Base-by-base conservation (phyloP, 1,140 invertebrate genomes). In the Drosophila rufa region DNA sequence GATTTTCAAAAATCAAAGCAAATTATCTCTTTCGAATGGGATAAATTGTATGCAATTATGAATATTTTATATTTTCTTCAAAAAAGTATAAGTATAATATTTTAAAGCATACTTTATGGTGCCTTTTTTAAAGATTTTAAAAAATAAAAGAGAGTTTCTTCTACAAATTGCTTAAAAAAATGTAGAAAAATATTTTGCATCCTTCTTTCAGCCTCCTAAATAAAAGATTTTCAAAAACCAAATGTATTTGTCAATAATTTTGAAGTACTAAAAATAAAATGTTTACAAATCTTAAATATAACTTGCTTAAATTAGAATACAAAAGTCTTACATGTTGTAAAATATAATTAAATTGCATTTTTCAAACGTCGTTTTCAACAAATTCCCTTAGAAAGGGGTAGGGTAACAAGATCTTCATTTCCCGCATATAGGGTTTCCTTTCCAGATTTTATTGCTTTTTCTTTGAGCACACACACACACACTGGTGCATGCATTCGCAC, bases 381-480 rank as follows among this genome's bases (percentile, higher is more conserved):
- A 38, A 40, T n/a, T 55, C 7, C 30, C 17, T 19, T 9, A 58
- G 11, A 38, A 45, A 51, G 33, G 11, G 33, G 33, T 15, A 22
- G 25, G 38, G 38, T 46, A 36, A 50, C 17, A 6, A 27, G 27
- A 51, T 36, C 62, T 30, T 38, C 0, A 46, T 65, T 66, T 60
- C 15, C 19, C 15, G 17, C 17, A 25, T 17, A 19, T 50, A 30
- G 43, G 65, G 65, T 71, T 79, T 80, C 67, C 45, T n/a, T 53
- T 8, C 3, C 45, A 22, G 43, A 42, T 50, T 46, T 82, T 79
- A 66, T 83, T 75, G 65, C 73, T 64, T 77, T 77, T 81, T 55
- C 11, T 65, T 43, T 45, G 38, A 43, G 38, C 38, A 33, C 55
- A 60, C 56, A 25, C 50, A 11, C 36, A 59, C 12, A 25, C 14